phyloP scores from a whole-genome alignment of 2,888 invertebrate species.

The Leucophenga montana region DNA sequence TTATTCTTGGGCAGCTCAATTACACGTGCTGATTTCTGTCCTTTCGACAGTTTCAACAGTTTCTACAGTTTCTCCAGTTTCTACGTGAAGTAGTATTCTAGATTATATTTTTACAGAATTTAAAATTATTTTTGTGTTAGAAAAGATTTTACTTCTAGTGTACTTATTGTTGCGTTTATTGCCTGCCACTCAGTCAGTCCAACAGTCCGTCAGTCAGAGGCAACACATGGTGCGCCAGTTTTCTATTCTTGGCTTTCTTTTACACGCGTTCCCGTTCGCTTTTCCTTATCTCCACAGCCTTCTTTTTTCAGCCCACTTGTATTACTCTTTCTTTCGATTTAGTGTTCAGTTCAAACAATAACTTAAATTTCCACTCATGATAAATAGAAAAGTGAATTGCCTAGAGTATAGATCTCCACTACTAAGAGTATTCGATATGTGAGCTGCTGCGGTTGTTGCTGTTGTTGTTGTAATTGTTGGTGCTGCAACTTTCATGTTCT shows the following conservation, averaged over 20 bases:
- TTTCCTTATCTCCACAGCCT: background rate
- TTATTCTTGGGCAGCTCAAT: too few species aligned
- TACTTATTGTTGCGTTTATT: conserved; percentile 29
- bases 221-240: conserved; percentile 41
- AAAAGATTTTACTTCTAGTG: conserved; percentile 10
- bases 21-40: too few species aligned
- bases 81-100: too few species aligned
- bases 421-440: background rate
- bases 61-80: too few species aligned
- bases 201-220: too few species aligned
- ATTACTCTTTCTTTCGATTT: conserved; percentile 2
- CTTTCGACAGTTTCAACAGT: too few species aligned
- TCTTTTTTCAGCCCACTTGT: background rate
- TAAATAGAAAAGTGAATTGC: conserved; percentile 62
- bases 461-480: background rate
- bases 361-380: conserved; percentile 55
- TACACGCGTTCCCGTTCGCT: background rate
- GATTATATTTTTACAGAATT: too few species aligned
- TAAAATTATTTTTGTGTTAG: too few species aligned
- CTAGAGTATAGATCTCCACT: conserved; percentile 37
- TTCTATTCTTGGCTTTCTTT: conserved; percentile 50
- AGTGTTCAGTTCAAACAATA: conserved; percentile 40
- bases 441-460: conserved; percentile 1
- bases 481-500: conserved; percentile 44
- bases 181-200: background rate